Evolutionary conservation across 1,140 invertebrate species (phyloP), one percentile per base, ranked within the genome.

Genomic region (Rhizoglyphus robini): DNA sequence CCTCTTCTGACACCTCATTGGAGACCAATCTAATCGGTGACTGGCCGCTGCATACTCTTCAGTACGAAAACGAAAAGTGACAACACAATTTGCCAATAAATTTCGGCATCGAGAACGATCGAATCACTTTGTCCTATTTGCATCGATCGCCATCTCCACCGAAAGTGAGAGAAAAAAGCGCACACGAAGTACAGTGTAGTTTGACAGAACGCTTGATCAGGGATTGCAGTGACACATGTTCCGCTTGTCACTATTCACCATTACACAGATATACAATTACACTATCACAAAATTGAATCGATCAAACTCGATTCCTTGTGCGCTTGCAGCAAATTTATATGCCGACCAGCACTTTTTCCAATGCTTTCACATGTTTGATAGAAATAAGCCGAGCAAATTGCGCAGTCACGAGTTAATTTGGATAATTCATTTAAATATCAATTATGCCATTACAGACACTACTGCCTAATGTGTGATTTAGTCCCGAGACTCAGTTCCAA

Each of bases 351-450:
- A 46, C n/a, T n/a, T n/a, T n/a, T n/a, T n/a, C n/a, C n/a, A 11
- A 41, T 41, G 8, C 36, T 41, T 18, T 11, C 36, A 41, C 36
- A 41, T 41, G 36, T 41, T 18, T 18, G 36, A 18, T 41, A 8
- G 18, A 41, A 11, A 8, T 41, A 18, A 41, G 18, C 15, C 18
- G 36, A 54, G 23, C 36, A 54, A 54, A 54, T 54, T 54, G 51
- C 51, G 51, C 20, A 54, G 51, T 54, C 51, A 54, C 51, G 51
- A 54, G 51, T 54, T 54, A 54, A 54, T 54, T 54, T 54, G 8
- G 8, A 54, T 54, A 8, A 54, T n/a, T n/a, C n/a, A n/a, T 54
- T 54, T 54, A 54, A 54, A 54, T 54, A 54, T 54, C 51, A 54
- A 54, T 54, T 54, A 54, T 54, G 36, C 8, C 51, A 20, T 54